Base-by-base conservation (phyloP, 2,797 vertebrate species). In the Hoplostethus atlanticus region DNA sequence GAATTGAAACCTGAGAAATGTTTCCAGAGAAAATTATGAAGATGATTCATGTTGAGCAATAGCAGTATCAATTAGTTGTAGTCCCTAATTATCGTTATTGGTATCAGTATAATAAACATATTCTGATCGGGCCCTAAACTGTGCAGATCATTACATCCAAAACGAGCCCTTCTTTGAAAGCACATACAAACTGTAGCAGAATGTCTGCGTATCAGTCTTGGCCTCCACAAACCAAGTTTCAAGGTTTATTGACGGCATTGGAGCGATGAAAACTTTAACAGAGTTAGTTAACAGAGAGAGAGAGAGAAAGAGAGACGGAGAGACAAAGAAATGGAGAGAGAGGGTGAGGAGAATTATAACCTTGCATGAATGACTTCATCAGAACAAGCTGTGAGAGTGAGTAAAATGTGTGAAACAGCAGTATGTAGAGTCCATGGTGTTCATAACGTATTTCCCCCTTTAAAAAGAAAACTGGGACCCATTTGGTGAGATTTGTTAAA, bases 401-500 rank as follows among this genome's bases (percentile, higher is more conserved):
- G 51, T 42, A 54, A 48, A 40, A 73, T 72, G 71, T 64, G 61
- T 77, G 56, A 60, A 71, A 64, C 52, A 34, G 55, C 55, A 40
- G 60, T 38, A 13, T 51, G 62, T 58, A n/a, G 34, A 70, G 60
- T 80, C 57, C 31, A 44, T 42, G 52, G 79, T 71, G 77, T 73
- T 77, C 40, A 52, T 76, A 80, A 79, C 56, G 61, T 28, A 64
- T 71, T 56, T 60, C 60, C n/a, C 31, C 48, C 7, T 17, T 68
- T 59, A 77, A 91, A 77, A 83, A 65, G 70, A 81, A 77, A 87
- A 75, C 74, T 44, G 86, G 77, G 76, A 87, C 71, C 76, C 74
- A 79, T 91, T 94, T 89, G 69, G 64, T 73, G 56, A 85, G 84
- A 90, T 90, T 68, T 84, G 84, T 86, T 93, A 76, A 91, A 93